Conservation (phyloP, 53 echinoderm and acorn worm species). For the Astropecten irregularis region DNA sequence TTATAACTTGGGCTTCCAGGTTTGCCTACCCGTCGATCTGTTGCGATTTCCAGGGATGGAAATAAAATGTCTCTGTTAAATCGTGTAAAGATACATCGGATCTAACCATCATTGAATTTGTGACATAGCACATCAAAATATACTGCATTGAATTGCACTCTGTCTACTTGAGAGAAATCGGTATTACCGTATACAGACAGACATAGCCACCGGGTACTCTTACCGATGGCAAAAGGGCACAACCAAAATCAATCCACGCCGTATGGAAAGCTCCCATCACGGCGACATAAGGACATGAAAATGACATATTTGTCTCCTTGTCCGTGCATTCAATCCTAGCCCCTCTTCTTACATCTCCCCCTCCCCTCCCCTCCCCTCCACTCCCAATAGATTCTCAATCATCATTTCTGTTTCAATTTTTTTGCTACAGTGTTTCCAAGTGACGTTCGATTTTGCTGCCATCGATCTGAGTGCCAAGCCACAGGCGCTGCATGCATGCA, state of each 20-base stretch:
- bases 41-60: too few species aligned
- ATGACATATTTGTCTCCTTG: neutral
- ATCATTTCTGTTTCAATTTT: neutral
- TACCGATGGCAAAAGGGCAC: neutral
- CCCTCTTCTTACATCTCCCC: neutral
- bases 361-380: neutral
- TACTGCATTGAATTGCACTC: too few species aligned
- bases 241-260: slow-evolving; percentile 44
- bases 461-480: slow-evolving; percentile 47
- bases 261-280: neutral
- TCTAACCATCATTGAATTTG: too few species aligned
- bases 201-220: neutral
- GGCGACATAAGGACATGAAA: slow-evolving; percentile 30
- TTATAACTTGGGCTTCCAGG: too few species aligned
- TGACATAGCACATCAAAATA: too few species aligned
- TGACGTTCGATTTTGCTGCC: slow-evolving; percentile 42
- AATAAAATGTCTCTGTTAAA: too few species aligned
- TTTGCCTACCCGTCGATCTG: too few species aligned
- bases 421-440: slow-evolving; percentile 20
- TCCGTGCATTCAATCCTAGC: neutral
- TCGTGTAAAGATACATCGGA: too few species aligned
- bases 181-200: too few species aligned
- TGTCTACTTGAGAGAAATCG: too few species aligned
- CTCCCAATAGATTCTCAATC: neutral
- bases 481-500: too few species aligned